Conservation (phyloP, 2,888 invertebrate species). For the Eristalis intricaria region DNA sequence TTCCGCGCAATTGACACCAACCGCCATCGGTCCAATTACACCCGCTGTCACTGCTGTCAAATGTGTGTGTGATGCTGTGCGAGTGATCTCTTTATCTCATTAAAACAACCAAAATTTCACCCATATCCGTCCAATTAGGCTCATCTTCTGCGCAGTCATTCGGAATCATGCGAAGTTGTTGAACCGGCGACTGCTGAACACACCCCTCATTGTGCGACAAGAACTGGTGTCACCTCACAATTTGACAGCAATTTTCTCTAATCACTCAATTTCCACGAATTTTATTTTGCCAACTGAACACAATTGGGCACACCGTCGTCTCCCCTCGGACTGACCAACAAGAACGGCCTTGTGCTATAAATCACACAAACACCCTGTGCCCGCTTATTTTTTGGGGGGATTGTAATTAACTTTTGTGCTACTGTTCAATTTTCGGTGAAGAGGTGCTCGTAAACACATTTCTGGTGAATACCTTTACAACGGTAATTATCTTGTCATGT, state of each 20-base stretch:
- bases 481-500: conserved; percentile 5
- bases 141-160: not conserved
- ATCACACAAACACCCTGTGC: not conserved
- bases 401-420: not conserved
- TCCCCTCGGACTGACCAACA: not conserved
- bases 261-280: not conserved
- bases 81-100: not conserved
- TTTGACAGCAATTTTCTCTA: not conserved
- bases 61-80: not conserved
- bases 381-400: not conserved
- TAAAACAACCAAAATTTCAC: not conserved
- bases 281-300: not conserved
- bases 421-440: not conserved
- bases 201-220: not conserved
- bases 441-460: not conserved
- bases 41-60: not conserved
- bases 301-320: no score
- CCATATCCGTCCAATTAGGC: not conserved
- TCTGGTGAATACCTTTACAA: not conserved
- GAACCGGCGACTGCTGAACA: not conserved
- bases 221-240: not conserved
- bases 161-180: not conserved
- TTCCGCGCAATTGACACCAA: not conserved
- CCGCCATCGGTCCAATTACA: not conserved
- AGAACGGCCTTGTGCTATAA: not conserved